Percentiles rank a stretch among this genome's conserved stretches.
Evolutionary conservation across 2,113 vertebrate species (phyloP).

Genomic region (Saccopteryx leptura): DNA sequence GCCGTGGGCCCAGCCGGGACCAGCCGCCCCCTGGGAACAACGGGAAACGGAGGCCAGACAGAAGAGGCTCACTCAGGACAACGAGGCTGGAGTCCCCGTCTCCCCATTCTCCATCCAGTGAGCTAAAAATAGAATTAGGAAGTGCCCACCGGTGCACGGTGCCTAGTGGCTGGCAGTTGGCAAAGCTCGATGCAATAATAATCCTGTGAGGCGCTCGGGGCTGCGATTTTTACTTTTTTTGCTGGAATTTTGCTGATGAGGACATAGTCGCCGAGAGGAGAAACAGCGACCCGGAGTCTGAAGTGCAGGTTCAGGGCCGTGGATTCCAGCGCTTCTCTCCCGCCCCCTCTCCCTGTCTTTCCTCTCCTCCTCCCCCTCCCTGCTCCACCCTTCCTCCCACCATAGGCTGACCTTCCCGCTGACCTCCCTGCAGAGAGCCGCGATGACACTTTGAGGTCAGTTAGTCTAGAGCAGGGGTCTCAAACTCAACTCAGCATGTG

Average conservation of each 20-base stretch:
- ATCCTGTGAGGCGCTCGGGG: neutral
- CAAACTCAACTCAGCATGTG: no score
- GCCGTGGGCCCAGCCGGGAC: accelerated
- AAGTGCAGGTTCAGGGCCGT: no score
- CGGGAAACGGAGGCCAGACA: neutral
- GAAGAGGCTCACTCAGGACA: neutral
- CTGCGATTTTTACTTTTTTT: neutral
- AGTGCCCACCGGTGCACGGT: neutral
- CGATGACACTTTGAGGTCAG: neutral
- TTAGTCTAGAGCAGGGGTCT: no score
- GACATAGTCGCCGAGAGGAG: neutral
- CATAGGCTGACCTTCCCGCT: accelerated
- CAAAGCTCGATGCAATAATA: accelerated
- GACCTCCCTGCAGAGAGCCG: neutral
- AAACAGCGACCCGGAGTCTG: neutral
- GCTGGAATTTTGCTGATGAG: neutral
- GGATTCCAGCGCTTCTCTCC: accelerated
- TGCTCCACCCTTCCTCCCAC: accelerated
- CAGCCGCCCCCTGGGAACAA: neutral
- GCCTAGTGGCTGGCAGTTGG: neutral
- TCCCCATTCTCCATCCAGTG: neutral
- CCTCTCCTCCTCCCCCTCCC: neutral
- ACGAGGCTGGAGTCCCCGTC: accelerated
- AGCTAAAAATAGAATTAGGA: neutral
- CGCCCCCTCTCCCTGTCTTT: no score